phyloP scores from a whole-genome alignment of 2,797 vertebrate genomes.

The Echiichthys vipera region DNA sequence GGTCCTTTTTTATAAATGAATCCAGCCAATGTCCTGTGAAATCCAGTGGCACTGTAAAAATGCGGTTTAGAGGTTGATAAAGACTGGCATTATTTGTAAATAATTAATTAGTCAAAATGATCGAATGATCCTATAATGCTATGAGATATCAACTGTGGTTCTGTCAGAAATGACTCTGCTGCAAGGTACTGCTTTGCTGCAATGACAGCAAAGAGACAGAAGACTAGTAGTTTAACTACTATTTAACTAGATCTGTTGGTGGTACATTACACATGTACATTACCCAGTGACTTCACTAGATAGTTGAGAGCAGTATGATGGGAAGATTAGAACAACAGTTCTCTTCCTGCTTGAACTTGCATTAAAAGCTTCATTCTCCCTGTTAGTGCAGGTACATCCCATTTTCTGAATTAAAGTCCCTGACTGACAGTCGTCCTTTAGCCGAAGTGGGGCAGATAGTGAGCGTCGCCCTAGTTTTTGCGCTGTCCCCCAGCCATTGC shows the following conservation, averaged over 20 bases:
- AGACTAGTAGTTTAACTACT: neutral
- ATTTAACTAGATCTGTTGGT: neutral
- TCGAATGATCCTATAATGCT: neutral
- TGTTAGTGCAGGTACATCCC: constrained; percentile 16
- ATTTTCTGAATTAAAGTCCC: constrained; percentile 31
- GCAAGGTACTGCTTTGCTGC: neutral
- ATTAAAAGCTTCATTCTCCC: constrained; percentile 25
- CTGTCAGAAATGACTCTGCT: neutral
- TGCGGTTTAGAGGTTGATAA: neutral
- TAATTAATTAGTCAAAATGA: neutral
- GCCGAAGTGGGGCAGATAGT: no score
- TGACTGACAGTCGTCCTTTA: no score
- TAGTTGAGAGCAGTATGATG: constrained; percentile 5
- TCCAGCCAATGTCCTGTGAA: constrained; percentile 3
- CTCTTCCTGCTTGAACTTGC: constrained; percentile 18
- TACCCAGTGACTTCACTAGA: constrained; percentile 11
- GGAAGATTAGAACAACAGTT: constrained; percentile 34
- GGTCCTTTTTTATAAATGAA: neutral
- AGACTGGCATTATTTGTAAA: neutral
- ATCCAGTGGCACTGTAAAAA: neutral
- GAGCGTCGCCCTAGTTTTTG: no score
- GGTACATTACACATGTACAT: neutral
- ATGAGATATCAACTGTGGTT: neutral
- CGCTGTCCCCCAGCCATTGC: no score
- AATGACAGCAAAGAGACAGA: neutral